A percentile compares a stretch with the other conserved stretches of the same genome.
phyloP scores from a whole-genome alignment of 53 echinoderm and acorn worm genomes.

The Luidia sarsii region DNA sequence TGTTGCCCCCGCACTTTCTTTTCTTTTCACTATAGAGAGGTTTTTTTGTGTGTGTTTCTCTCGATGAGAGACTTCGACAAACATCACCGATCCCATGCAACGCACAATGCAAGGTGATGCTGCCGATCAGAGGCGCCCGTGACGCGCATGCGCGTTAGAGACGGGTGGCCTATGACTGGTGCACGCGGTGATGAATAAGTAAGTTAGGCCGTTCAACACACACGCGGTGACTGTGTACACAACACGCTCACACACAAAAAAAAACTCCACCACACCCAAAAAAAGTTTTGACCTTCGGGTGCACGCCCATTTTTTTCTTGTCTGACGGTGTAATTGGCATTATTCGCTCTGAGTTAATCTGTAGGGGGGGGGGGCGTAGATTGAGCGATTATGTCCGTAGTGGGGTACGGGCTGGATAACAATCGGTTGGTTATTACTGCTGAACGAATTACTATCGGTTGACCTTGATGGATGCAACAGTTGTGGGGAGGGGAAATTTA shows the following conservation, averaged over 20 bases:
- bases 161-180: background rate
- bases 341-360: conserved; percentile 7
- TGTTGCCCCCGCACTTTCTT: no score
- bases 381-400: conserved; percentile 1
- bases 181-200: background rate
- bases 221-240: no score
- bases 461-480: no score
- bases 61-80: background rate
- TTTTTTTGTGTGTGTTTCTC: no score
- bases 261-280: conserved; percentile 34
- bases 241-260: background rate
- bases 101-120: background rate
- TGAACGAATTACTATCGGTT: no score
- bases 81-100: background rate
- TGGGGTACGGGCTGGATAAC: no score
- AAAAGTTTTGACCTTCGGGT: conserved; percentile 1
- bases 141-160: conserved; percentile 22
- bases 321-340: conserved; percentile 23
- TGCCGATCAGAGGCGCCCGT: background rate
- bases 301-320: conserved; percentile 31
- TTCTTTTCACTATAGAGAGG: no score
- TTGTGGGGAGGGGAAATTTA: no score
- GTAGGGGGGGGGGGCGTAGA: no score
- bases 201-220: no score
- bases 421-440: no score